These are phyloP conservation scores for Junonia oenone DNA, from an alignment of 2,888 invertebrate species.

Conservation along the genomic window DNA sequence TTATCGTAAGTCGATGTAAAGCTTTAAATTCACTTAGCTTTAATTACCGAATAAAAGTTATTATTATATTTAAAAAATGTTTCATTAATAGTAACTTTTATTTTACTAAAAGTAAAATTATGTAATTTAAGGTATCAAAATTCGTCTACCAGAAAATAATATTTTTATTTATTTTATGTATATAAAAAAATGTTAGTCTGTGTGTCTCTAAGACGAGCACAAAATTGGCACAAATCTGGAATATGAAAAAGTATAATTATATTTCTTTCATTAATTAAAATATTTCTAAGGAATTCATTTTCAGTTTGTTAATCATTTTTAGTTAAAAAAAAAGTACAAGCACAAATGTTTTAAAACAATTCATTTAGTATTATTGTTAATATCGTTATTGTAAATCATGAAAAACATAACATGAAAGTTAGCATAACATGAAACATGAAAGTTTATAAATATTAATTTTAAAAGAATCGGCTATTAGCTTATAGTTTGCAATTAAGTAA, in stretches of 20 bases:
- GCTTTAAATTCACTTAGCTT: constrained; percentile 80
- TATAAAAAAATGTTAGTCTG: background rate
- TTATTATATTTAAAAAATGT: constrained; percentile 21
- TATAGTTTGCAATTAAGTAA: background rate
- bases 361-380: too few species aligned
- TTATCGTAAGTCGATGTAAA: constrained; percentile 58
- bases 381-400: too few species aligned
- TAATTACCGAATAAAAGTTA: constrained; percentile 65
- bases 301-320: too few species aligned
- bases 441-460: background rate
- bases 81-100: constrained; percentile 22
- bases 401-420: too few species aligned
- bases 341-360: too few species aligned
- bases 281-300: too few species aligned
- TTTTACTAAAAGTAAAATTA: constrained; percentile 15
- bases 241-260: too few species aligned
- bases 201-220: too few species aligned
- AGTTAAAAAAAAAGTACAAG: too few species aligned
- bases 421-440: too few species aligned
- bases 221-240: too few species aligned
- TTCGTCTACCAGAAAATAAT: background rate
- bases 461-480: constrained; percentile 21
- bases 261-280: too few species aligned
- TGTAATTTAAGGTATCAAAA: constrained; percentile 8
- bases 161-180: background rate